A percentile compares a stretch with the other conserved stretches of the same genome.
phyloP scores from a whole-genome alignment of 1,140 invertebrate genomes.

The Drosophila paulistorum region DNA sequence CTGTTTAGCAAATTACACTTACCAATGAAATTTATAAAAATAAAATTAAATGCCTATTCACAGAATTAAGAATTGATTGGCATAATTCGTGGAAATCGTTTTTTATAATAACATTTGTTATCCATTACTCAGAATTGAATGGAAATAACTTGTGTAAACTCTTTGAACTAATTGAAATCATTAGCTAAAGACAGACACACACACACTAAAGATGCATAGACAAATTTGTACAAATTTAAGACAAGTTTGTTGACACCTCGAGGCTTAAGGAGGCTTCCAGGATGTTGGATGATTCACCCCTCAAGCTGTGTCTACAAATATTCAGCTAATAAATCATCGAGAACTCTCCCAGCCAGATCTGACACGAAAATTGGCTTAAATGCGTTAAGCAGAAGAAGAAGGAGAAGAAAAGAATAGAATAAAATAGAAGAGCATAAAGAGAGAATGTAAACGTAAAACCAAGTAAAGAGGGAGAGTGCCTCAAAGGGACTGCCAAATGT shows the following conservation, averaged over 20 bases:
- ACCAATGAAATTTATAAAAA: neutral
- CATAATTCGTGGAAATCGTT: too few species aligned
- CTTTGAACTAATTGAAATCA: constrained; percentile 62
- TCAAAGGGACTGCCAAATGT: constrained; percentile 14
- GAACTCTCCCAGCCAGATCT: constrained; percentile 34
- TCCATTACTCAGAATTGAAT: neutral
- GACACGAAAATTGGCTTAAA: constrained; percentile 70
- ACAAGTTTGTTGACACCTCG: constrained; percentile 62
- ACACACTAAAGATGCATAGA: constrained; percentile 59
- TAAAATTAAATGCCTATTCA: too few species aligned
- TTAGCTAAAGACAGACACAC: constrained; percentile 49
- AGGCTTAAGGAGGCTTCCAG: constrained; percentile 14
- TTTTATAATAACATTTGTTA: neutral
- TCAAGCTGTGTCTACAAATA: constrained; percentile 31
- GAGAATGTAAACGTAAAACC: constrained; percentile 25
- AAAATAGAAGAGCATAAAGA: constrained; percentile 50
- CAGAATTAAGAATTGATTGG: too few species aligned
- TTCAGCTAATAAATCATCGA: constrained; percentile 71
- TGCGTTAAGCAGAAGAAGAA: constrained; percentile 43
- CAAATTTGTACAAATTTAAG: constrained; percentile 66
- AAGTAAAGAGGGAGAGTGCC: neutral
- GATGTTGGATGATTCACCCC: constrained; percentile 18
- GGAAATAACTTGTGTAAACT: constrained; percentile 36
- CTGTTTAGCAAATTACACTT: neutral
- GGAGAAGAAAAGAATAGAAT: constrained; percentile 42